These are phyloP conservation scores for Gryllus bimaculatus DNA, from an alignment of 1,140 invertebrate species.

Conservation along the genomic window DNA sequence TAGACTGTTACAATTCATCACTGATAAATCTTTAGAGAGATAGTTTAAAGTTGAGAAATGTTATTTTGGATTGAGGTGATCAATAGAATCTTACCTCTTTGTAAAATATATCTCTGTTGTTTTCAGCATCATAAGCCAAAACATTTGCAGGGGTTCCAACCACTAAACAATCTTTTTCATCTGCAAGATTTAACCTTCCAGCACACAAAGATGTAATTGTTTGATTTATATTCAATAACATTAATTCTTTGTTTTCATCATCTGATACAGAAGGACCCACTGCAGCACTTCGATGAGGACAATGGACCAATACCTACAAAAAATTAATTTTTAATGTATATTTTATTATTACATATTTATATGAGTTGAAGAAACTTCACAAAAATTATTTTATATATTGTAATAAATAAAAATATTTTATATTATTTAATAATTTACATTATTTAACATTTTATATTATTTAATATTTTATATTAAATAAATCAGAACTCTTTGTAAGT, in stretches of 20 bases:
- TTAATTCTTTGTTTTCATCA: conserved; percentile 54
- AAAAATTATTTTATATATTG: too few species aligned
- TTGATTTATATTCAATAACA: conserved; percentile 73
- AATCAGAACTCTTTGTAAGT: too few species aligned
- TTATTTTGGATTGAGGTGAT: too few species aligned
- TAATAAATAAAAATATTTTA: too few species aligned
- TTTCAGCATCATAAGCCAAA: conserved; percentile 84
- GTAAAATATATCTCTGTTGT: conserved; percentile 85
- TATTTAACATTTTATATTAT: too few species aligned
- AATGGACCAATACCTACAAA: conserved; percentile 70
- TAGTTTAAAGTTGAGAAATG: too few species aligned
- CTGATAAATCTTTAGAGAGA: too few species aligned
- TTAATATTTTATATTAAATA: too few species aligned
- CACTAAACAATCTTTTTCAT: conserved; percentile 65
- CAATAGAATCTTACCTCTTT: conserved; percentile 56
- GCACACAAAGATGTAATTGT: conserved; percentile 58
- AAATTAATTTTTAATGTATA: neutral
- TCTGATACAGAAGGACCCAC: conserved; percentile 48
- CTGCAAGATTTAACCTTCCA: conserved; percentile 53
- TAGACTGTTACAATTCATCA: too few species aligned
- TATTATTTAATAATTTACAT: too few species aligned
- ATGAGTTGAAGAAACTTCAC: too few species aligned
- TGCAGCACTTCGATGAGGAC: conserved; percentile 51
- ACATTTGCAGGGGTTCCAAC: conserved; percentile 78
- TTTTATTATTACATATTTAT: too few species aligned